Evolutionary conservation across 64 coral and sea anemone genomes (phyloP), one percentile per base, ranked within the genome.

Genomic region (Astreopora myriophthalma): DNA sequence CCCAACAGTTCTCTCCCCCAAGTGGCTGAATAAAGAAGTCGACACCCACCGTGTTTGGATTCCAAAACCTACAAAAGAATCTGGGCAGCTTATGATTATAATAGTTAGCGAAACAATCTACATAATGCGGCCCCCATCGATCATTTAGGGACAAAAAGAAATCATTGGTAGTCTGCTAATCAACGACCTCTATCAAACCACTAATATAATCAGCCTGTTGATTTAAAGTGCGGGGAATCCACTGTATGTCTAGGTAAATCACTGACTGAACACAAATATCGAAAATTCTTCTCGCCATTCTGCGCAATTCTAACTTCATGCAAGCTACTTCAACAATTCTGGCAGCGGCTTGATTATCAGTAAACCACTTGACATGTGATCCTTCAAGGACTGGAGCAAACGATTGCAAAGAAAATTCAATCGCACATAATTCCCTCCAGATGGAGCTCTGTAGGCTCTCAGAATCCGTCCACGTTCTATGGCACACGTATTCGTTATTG

Each of bases 51-150:
- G 48, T n/a, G 22, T 29, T 39, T 20, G 84, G 65, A 80, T 80
- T 90, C 87, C 87, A 94, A 42, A 74, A 71, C 19, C 29, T 31
- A 25, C 79, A 90, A 52, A 35, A 89, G 67, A 85, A 89, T 38
- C n/a, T 57, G 6, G 13, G 9, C 6, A 94, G 40, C 35, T 94
- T 94, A 9, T 40, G 62, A 30, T 94, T 94, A 74, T 94, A 89
- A 57, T 74, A 64, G 70, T 79, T 88, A 5, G 92, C 79, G 48
- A 94, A 90, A 38, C 80, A 94, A 76, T 94, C 93, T 30, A 94
- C 33, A 3, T 55, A 78, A 36, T 86, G 87, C 13, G 79, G 38
- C n/a, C 79, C 87, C 93, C 87, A 94, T 16, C 66, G n/a, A 6
- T 36, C 34, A 4, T 86, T 62, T 38, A 94, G 48, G 14, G 48